A percentile compares a stretch with the other conserved stretches of the same genome.
Conservation (phyloP, 37 sponge, comb jelly and placozoan species). For the Mnemiopsis leidyi region DNA sequence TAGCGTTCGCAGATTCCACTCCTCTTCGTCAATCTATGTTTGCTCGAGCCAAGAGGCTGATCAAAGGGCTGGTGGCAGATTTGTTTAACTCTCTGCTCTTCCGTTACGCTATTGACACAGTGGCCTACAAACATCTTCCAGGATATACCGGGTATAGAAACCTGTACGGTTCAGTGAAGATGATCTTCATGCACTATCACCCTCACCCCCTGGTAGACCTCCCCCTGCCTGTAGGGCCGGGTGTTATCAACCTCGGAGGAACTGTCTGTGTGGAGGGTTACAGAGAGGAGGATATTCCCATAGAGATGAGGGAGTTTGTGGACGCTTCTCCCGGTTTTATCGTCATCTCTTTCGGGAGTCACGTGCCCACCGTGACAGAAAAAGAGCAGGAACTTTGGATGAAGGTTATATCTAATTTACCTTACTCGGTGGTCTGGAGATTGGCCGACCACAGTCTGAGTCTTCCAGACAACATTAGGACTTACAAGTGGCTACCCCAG, state of each 20-base stretch:
- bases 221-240: neutral
- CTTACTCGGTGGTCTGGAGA: constrained; percentile 46
- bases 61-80: neutral
- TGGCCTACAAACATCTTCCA: constrained; percentile 1
- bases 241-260: constrained; percentile 22
- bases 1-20: neutral
- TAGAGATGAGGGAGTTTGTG: neutral
- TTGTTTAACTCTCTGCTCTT: neutral
- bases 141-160: neutral
- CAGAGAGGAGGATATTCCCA: neutral
- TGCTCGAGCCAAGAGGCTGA: neutral
- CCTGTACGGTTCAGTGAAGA: neutral
- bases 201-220: constrained; percentile 5
- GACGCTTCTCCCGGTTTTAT: constrained; percentile 34
- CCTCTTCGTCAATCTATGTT: neutral
- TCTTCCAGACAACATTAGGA: constrained; percentile 7
- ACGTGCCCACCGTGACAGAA: neutral
- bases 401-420: neutral
- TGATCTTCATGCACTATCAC: constrained; percentile 17
- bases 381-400: neutral
- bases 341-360: constrained; percentile 52
- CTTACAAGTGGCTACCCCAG: constrained; percentile 36
- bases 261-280: neutral
- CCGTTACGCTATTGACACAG: neutral
- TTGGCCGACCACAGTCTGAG: neutral